A percentile compares a stretch with the other conserved stretches of the same genome.
These are phyloP conservation scores for Muntiacus reevesi DNA, from an alignment of 2,113 vertebrate species.

Conservation along the genomic window DNA sequence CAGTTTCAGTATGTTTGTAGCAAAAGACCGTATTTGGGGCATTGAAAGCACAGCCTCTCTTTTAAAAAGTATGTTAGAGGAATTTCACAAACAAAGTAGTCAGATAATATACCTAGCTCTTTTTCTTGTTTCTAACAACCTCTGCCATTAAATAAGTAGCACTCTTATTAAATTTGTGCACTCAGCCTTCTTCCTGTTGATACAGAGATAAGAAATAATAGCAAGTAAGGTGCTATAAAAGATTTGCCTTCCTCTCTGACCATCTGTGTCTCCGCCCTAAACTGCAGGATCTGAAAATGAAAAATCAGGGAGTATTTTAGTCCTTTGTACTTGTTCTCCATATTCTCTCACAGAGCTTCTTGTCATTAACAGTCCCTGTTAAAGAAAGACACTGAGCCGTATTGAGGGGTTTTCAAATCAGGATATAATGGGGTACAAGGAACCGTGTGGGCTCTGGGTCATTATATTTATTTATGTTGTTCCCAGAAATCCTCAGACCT, in stretches of 20 bases:
- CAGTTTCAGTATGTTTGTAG: constrained; percentile 21
- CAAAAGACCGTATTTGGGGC: constrained; percentile 13
- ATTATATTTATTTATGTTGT: neutral
- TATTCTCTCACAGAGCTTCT: neutral
- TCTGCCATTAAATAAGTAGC: neutral
- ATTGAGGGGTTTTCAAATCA: neutral
- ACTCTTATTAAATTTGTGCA: neutral
- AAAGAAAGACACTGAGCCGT: neutral
- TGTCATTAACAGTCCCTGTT: neutral
- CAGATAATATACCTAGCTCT: neutral
- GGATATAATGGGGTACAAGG: neutral
- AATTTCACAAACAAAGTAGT: neutral
- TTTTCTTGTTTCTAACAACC: neutral
- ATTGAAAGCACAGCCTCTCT: constrained; percentile 30
- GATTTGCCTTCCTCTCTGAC: neutral
- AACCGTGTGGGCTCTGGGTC: neutral
- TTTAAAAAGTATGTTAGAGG: constrained; percentile 4
- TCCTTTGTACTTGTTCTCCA: neutral
- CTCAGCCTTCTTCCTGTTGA: neutral
- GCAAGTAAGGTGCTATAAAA: neutral
- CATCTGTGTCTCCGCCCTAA: neutral
- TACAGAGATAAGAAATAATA: neutral
- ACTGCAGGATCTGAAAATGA: neutral
- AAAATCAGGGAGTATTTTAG: neutral
- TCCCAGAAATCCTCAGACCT: neutral